Conservation (phyloP, 2,888 invertebrate species). For the Myopa tessellatipennis region DNA sequence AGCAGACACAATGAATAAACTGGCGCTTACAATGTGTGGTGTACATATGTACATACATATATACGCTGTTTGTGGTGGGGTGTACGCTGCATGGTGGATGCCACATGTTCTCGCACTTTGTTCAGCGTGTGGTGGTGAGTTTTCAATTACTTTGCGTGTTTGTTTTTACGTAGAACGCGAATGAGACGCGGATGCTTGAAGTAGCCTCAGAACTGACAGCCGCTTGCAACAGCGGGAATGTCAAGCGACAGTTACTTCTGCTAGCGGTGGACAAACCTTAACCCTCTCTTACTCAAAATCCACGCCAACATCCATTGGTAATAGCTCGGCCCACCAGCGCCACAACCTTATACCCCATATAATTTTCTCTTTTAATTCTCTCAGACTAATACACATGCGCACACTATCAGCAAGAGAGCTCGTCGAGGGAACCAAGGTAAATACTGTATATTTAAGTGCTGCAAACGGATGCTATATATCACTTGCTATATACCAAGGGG, state of each 20-base stretch:
- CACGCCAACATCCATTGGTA: slow-evolving; percentile 7
- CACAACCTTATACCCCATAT: slow-evolving; percentile 6
- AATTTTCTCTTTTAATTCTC: slow-evolving; percentile 31
- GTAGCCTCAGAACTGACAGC: slow-evolving; percentile 21
- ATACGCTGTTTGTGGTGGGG: slow-evolving; percentile 25
- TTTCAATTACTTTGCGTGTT: slow-evolving; percentile 39
- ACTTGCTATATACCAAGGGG: slow-evolving; percentile 12
- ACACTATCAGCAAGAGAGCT: slow-evolving; percentile 23
- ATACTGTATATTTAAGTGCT: neutral
- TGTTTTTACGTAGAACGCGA: slow-evolving; percentile 14
- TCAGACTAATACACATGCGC: slow-evolving; percentile 36
- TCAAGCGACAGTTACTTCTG: slow-evolving; percentile 29
- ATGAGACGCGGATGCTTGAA: slow-evolving; percentile 22
- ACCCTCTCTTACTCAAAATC: slow-evolving; percentile 19
- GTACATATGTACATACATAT: slow-evolving; percentile 14
- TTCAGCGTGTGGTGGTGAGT: slow-evolving; percentile 30
- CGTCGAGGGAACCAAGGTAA: neutral
- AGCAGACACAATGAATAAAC: slow-evolving; percentile 27
- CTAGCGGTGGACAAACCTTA: slow-evolving; percentile 10
- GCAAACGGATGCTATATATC: slow-evolving; percentile 18
- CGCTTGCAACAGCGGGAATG: slow-evolving; percentile 23
- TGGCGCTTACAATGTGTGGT: slow-evolving; percentile 20
- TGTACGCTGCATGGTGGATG: slow-evolving; percentile 29
- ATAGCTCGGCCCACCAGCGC: slow-evolving; percentile 27
- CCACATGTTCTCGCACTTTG: slow-evolving; percentile 29